A percentile compares a stretch with the other conserved stretches of the same genome.
Evolutionary conservation across 2,888 invertebrate genomes (phyloP).

Genomic region (Thumatha senex): DNA sequence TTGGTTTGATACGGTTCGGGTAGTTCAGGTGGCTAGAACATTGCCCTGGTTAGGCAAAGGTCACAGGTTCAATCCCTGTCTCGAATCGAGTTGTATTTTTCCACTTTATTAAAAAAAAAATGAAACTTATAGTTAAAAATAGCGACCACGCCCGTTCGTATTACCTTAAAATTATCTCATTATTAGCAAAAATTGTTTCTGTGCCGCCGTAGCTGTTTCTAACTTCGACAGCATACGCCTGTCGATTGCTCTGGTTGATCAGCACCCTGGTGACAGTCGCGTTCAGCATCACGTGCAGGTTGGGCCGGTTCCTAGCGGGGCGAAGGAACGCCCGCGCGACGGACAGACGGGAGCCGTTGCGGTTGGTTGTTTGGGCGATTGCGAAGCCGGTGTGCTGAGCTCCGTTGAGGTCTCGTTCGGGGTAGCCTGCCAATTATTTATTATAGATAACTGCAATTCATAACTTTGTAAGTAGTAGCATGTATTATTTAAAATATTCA

Average conservation of each 20-base stretch:
- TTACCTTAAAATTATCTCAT: conserved; percentile 87
- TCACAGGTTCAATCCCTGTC: no score
- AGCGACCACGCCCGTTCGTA: no score
- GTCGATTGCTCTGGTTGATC: conserved; percentile 88
- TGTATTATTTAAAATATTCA: no score
- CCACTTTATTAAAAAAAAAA: no score
- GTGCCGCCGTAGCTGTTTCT: conserved; percentile 81
- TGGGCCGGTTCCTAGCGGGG: conserved; percentile 88
- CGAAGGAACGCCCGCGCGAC: conserved; percentile 92
- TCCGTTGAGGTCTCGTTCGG: conserved; percentile 92
- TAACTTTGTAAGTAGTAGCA: no score
- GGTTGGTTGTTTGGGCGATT: conserved; percentile 94
- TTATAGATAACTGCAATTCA: no score
- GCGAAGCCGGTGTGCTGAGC: conserved; percentile 91
- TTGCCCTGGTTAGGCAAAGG: no score
- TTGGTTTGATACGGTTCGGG: no score
- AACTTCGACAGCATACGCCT: conserved; percentile 91
- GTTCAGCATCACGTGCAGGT: conserved; percentile 93
- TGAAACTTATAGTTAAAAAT: no score
- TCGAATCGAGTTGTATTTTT: no score
- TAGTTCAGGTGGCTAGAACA: no score
- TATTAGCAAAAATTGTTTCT: conserved; percentile 85
- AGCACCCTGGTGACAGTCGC: conserved; percentile 90
- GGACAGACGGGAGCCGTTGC: conserved; percentile 93
- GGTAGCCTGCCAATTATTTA: conserved; percentile 81